phyloP scores from a whole-genome alignment of 1,140 invertebrate species.

The Atta texana region DNA sequence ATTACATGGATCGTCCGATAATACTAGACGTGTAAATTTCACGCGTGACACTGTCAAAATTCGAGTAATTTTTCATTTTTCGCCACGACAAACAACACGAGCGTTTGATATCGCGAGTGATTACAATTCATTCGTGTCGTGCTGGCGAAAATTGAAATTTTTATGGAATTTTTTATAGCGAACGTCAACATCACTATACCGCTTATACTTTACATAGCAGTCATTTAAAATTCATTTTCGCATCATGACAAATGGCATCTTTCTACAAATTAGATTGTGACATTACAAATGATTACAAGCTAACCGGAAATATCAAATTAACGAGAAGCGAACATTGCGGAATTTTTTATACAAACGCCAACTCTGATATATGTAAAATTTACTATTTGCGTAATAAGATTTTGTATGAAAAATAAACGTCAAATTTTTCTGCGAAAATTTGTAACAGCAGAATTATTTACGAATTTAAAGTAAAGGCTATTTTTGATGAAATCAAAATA shows the following conservation, averaged over 20 bases:
- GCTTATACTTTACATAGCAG: not conserved
- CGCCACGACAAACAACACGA: too few relatives aligned
- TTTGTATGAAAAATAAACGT: not conserved
- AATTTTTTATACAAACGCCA: not conserved
- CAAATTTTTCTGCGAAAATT: not conserved
- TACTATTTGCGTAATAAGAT: not conserved
- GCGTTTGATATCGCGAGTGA: slow-evolving; percentile 25
- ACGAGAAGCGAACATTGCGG: slow-evolving; percentile 17
- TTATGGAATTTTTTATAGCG: slow-evolving; percentile 37
- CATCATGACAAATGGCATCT: not conserved
- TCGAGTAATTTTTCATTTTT: slow-evolving; percentile 19
- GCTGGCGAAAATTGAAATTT: slow-evolving; percentile 3
- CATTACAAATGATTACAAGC: slow-evolving; percentile 16
- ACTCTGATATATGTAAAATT: not conserved
- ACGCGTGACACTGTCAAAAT: not conserved
- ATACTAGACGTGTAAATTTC: not conserved
- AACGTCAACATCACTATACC: slow-evolving; percentile 21
- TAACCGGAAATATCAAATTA: not conserved
- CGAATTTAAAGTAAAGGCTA: not conserved
- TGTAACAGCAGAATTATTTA: not conserved
- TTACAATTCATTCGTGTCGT: slow-evolving; percentile 4
- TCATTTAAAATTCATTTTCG: slow-evolving; percentile 28
- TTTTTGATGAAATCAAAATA: not conserved
- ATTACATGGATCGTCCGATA: not conserved
- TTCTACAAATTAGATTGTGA: slow-evolving; percentile 11